Percentiles rank a stretch among this genome's conserved stretches.
Evolutionary conservation across 2,113 vertebrate genomes (phyloP).

Genomic region (Anser brachyrhynchus): DNA sequence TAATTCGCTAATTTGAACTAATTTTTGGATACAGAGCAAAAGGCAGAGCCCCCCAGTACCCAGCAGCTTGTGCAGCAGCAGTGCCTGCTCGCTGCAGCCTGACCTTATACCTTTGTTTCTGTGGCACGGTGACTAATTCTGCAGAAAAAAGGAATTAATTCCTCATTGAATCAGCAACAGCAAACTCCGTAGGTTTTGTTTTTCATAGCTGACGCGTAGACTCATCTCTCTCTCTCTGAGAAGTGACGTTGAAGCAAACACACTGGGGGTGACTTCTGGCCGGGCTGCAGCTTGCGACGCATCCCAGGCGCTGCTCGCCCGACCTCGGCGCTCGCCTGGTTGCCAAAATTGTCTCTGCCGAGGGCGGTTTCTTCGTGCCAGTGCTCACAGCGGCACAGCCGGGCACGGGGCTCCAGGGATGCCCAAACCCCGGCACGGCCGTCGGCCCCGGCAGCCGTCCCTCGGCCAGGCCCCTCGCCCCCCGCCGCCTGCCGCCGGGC

Average conservation of each 20-base stretch:
- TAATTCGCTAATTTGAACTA: neutral
- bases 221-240: conserved; percentile 47
- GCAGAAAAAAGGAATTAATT: conserved; percentile 31
- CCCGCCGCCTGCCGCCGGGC: neutral
- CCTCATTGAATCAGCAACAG: conserved; percentile 48
- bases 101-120: neutral
- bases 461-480: neutral
- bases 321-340: no score
- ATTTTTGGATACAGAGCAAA: neutral
- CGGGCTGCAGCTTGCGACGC: neutral
- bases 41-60: fast-evolving
- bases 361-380: neutral
- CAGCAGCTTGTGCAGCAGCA: neutral
- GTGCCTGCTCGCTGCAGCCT: neutral
- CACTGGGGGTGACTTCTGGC: neutral
- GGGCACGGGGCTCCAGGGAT: fast-evolving
- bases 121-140: conserved; percentile 37
- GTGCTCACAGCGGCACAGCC: fast-evolving
- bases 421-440: neutral
- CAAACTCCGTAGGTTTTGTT: conserved; percentile 39
- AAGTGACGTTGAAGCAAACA: conserved; percentile 6
- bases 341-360: neutral
- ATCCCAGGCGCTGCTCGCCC: no score
- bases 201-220: fast-evolving
- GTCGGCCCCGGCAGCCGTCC: neutral